Percentiles rank a stretch among this genome's conserved stretches.
These are phyloP conservation scores for Mesitornis unicolor DNA, from an alignment of 2,113 vertebrate species.

Conservation along the genomic window DNA sequence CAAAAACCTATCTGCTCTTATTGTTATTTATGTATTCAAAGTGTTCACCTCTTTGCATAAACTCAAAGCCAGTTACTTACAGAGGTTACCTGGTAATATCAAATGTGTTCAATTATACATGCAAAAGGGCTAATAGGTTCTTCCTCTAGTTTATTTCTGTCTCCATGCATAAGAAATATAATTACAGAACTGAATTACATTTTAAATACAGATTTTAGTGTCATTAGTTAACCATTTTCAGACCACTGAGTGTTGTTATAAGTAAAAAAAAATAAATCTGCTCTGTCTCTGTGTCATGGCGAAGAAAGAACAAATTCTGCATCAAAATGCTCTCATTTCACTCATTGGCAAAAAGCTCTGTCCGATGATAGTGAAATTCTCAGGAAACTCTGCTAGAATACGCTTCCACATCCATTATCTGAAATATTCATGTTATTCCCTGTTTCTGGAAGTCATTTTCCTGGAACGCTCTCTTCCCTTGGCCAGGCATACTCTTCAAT, in stretches of 20 bases:
- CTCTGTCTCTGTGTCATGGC: neutral
- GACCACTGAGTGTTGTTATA: neutral
- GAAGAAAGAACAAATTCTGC: neutral
- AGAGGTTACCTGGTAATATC: constrained; percentile 43
- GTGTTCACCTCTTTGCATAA: constrained; percentile 29
- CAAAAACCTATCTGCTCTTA: neutral
- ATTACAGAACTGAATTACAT: constrained; percentile 49
- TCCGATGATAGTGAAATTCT: neutral
- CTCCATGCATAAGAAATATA: constrained; percentile 39
- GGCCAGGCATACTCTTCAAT: neutral
- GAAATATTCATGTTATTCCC: neutral
- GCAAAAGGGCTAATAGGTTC: constrained; percentile 53
- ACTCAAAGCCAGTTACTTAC: constrained; percentile 40
- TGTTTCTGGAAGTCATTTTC: neutral
- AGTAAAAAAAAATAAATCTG: neutral
- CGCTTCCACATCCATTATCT: neutral
- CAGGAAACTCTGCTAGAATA: neutral
- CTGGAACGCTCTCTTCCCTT: neutral
- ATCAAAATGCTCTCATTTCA: neutral
- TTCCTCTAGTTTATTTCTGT: constrained; percentile 56
- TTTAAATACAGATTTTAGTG: constrained; percentile 39
- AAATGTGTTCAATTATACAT: constrained; percentile 54
- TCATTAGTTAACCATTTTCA: constrained; percentile 30
- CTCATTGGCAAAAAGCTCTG: neutral
- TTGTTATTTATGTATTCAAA: constrained; percentile 59